These are phyloP conservation scores for Sialia sialis DNA, from an alignment of 2,113 vertebrate species.

Conservation along the genomic window DNA sequence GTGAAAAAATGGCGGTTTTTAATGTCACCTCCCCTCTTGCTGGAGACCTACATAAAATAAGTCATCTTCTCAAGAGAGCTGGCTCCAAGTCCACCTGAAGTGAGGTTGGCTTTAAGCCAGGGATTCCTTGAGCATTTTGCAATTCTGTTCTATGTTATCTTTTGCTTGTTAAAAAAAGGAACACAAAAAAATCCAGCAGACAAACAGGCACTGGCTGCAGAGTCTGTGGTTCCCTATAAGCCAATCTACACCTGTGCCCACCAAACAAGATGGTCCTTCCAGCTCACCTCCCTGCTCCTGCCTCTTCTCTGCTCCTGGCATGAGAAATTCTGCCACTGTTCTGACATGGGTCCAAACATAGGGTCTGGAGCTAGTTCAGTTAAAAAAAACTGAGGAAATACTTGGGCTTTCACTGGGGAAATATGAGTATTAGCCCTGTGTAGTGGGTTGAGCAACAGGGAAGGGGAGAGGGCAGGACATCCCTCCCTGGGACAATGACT, in stretches of 20 bases:
- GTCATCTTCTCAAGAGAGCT: not conserved
- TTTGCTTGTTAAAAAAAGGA: not conserved
- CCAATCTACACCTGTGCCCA: too few relatives aligned
- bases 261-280: not conserved
- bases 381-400: fast-evolving
- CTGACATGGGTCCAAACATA: not conserved
- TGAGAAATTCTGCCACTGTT: not conserved
- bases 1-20: fast-evolving
- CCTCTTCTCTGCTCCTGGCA: fast-evolving
- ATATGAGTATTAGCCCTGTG: not conserved
- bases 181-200: too few relatives aligned
- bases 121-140: not conserved
- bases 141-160: fast-evolving
- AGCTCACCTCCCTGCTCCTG: not conserved
- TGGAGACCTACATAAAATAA: not conserved
- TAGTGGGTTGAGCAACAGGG: not conserved
- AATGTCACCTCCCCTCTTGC: fast-evolving
- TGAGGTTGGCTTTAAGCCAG: not conserved
- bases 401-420: not conserved
- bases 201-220: not conserved
- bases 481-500: not conserved
- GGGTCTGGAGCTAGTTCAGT: not conserved
- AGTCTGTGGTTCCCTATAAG: not conserved
- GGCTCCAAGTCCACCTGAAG: not conserved
- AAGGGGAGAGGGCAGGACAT: not conserved